Evolutionary conservation across 2,113 vertebrate genomes (phyloP).

Genomic region (Chrysemys picta): DNA sequence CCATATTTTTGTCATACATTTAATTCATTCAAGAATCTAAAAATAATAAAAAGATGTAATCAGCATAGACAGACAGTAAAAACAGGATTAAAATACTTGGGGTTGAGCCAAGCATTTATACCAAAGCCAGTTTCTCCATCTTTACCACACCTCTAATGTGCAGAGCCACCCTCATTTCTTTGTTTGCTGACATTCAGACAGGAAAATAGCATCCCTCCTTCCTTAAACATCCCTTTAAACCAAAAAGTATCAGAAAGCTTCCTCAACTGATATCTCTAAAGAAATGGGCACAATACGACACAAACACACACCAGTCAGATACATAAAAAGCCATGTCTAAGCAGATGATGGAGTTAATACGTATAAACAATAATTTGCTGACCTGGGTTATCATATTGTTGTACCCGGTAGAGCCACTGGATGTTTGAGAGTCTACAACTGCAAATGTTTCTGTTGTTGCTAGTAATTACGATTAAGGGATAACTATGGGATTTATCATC

Average conservation of each 20-base stretch:
- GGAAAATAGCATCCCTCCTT: not conserved
- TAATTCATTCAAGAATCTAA: constrained; percentile 23
- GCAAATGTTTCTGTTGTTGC: not conserved
- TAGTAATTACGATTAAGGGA: not conserved
- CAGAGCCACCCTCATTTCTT: not conserved
- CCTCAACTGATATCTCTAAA: no score
- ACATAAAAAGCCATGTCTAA: not conserved
- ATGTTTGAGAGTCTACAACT: not conserved
- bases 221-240: not conserved
- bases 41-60: not conserved
- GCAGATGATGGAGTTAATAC: not conserved
- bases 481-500: not conserved
- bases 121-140: not conserved
- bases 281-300: not conserved
- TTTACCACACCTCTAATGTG: not conserved
- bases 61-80: not conserved
- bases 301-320: not conserved
- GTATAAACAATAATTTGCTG: not conserved
- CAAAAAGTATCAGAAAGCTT: not conserved
- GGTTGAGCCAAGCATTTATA: not conserved
- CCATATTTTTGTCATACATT: not conserved
- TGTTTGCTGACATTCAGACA: no score
- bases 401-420: not conserved
- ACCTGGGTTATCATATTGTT: not conserved
- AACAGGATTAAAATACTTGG: not conserved